Conservation (phyloP, 2,113 vertebrate genomes). For the Poeciliopsis turrubarensis region DNA sequence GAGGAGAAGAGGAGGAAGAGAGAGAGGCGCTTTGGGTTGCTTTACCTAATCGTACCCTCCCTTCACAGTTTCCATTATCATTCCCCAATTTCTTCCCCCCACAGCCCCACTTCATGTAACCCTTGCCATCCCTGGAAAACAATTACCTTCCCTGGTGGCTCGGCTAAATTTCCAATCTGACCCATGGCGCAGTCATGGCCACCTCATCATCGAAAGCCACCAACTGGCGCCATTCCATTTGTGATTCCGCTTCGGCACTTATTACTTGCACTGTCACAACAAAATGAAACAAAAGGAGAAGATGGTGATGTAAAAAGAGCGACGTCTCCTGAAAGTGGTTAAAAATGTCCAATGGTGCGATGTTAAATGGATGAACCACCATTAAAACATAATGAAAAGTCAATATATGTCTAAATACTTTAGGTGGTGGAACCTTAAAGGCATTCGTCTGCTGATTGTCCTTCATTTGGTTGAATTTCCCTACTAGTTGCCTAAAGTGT, state of each 20-base stretch:
- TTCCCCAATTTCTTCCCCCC: conserved; percentile 45
- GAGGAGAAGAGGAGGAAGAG: conserved; percentile 48
- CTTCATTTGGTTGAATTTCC: not conserved
- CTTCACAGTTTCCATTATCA: conserved; percentile 27
- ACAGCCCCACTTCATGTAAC: conserved; percentile 33
- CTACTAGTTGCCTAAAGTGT: not conserved
- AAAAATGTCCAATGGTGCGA: not conserved
- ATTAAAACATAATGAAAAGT: conserved; percentile 22
- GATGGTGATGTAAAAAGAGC: conserved; percentile 16
- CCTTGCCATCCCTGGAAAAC: conserved; percentile 65
- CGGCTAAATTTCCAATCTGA: conserved; percentile 64
- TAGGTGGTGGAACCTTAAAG: not conserved
- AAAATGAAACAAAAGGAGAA: conserved; percentile 50
- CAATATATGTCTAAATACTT: conserved; percentile 17
- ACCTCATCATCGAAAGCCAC: conserved; percentile 51
- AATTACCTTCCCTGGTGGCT: conserved; percentile 58
- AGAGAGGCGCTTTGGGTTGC: conserved; percentile 47
- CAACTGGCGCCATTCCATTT: conserved; percentile 56
- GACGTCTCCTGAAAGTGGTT: not conserved
- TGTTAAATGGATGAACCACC: conserved; percentile 4
- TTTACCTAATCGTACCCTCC: conserved; percentile 34
- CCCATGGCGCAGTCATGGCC: conserved; percentile 51
- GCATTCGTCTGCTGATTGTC: not conserved
- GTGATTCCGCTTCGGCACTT: conserved; percentile 26
- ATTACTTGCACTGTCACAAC: conserved; percentile 31